A percentile compares a stretch with the other conserved stretches of the same genome.
These are phyloP conservation scores for Prionchulus punctatus DNA, from an alignment of 2,888 invertebrate genomes.

Conservation along the genomic window DNA sequence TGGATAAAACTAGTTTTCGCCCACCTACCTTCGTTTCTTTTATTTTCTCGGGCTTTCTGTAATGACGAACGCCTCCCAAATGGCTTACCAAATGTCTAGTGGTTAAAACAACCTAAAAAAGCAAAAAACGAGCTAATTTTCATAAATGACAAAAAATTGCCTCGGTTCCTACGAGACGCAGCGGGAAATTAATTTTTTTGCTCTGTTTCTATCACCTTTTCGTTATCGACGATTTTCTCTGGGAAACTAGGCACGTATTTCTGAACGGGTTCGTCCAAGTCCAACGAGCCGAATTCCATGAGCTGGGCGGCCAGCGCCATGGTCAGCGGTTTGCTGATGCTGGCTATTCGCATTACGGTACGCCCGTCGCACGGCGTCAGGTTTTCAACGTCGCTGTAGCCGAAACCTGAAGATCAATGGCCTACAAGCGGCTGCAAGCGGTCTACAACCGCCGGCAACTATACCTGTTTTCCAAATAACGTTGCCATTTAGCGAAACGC, in stretches of 20 bases:
- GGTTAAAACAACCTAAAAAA: constrained; percentile 37
- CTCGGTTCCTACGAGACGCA: background rate
- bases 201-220: constrained; percentile 32
- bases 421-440: background rate
- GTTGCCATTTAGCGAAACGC: constrained; percentile 35
- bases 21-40: background rate
- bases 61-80: constrained; percentile 43
- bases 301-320: constrained; percentile 41
- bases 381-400: constrained; percentile 44
- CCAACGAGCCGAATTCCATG: constrained; percentile 40
- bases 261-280: constrained; percentile 41
- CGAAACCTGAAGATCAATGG: constrained; percentile 30
- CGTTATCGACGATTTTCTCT: constrained; percentile 37
- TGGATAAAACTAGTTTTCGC: background rate
- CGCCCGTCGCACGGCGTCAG: constrained; percentile 34
- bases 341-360: constrained; percentile 45
- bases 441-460: background rate
- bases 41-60: constrained; percentile 21
- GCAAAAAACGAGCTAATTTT: background rate
- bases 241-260: constrained; percentile 43
- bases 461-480: constrained; percentile 34
- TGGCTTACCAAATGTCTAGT: constrained; percentile 42
- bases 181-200: background rate
- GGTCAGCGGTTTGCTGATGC: constrained; percentile 45
- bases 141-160: background rate